These are phyloP conservation scores for Hapalemur alaotrensis DNA, from an alignment of 2,797 vertebrate species.

Conservation along the genomic window DNA sequence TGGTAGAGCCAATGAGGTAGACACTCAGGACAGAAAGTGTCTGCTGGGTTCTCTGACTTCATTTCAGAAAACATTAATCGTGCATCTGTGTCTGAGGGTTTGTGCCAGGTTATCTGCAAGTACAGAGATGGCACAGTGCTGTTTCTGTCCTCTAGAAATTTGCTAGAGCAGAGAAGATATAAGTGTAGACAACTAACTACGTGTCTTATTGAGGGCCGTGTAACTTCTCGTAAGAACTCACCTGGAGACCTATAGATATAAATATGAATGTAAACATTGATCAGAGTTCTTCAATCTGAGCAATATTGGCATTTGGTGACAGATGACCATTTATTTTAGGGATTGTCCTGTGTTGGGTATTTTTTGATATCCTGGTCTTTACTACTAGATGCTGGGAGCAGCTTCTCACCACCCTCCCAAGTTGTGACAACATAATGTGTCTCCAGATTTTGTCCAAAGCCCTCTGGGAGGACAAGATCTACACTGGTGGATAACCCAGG, in stretches of 20 bases:
- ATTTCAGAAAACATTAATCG: not conserved
- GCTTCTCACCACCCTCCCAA: not conserved
- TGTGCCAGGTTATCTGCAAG: accelerated
- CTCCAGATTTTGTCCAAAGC: not conserved
- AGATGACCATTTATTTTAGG: accelerated
- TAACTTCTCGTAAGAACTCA: not conserved
- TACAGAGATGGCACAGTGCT: accelerated
- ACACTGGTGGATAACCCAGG: accelerated
- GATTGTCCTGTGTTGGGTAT: accelerated
- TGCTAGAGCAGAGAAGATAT: accelerated
- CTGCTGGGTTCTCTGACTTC: not conserved
- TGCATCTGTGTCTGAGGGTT: no score
- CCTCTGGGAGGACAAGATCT: accelerated
- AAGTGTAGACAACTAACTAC: no score
- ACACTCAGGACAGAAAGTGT: not conserved
- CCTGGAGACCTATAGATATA: accelerated
- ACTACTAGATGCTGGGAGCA: not conserved
- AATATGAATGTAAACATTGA: not conserved
- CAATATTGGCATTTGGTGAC: accelerated
- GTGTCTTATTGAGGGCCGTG: not conserved
- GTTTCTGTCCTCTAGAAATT: not conserved
- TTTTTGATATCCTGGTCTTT: not conserved
- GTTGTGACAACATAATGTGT: not conserved
- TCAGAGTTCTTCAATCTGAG: not conserved
- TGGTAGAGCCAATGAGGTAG: accelerated